These are phyloP conservation scores for Paradoxurus hermaphroditus DNA, from an alignment of 2,113 vertebrate genomes.

Conservation along the genomic window DNA sequence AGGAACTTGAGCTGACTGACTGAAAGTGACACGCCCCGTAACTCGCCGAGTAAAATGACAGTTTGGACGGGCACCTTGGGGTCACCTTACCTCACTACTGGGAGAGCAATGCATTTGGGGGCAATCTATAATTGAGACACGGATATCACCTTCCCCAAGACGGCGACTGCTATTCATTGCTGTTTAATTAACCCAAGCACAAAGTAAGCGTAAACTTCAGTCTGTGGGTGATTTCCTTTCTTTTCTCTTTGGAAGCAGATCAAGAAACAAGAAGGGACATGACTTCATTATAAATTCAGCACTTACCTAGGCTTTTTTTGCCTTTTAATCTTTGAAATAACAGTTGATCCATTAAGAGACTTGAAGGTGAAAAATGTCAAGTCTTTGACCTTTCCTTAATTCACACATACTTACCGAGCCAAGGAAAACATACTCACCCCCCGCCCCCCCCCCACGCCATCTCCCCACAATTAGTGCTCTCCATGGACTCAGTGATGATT, in stretches of 20 bases:
- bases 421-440: background rate
- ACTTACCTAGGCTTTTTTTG: background rate
- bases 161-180: background rate
- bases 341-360: constrained; percentile 54
- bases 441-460: background rate
- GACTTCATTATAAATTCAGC: constrained; percentile 57
- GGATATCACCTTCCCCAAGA: background rate
- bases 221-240: constrained; percentile 65
- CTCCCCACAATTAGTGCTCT: background rate
- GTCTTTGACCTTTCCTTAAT: constrained; percentile 63
- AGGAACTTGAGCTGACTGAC: constrained; percentile 51
- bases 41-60: constrained; percentile 37
- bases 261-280: constrained; percentile 64
- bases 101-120: background rate
- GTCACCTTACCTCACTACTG: background rate
- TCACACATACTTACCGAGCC: background rate
- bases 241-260: constrained; percentile 55
- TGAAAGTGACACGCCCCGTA: constrained; percentile 23
- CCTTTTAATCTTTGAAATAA: constrained; percentile 62
- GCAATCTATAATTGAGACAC: background rate
- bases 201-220: constrained; percentile 31
- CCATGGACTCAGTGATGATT: background rate
- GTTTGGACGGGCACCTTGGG: background rate
- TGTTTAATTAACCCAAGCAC: constrained; percentile 56
- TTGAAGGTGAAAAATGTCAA: constrained; percentile 59